Base-by-base conservation (phyloP, 2,113 vertebrate genomes). In the Thunnus thynnus region DNA sequence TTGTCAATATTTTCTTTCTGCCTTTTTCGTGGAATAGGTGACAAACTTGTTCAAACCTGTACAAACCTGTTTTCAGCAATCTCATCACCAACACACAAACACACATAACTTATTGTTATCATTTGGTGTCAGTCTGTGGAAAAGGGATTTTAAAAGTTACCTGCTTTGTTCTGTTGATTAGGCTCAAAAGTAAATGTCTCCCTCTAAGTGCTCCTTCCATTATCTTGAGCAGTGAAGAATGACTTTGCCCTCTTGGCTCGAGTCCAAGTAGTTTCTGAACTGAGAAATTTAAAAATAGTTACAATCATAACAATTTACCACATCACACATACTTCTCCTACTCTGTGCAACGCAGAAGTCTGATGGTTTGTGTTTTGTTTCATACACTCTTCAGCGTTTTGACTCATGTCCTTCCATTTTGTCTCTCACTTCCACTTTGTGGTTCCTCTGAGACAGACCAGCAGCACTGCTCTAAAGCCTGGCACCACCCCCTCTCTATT, bases 391-490 rank as follows among this genome's bases (percentile, higher is more conserved):
- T 72, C 1, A 47, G 30, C 8, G 54, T 76, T 71, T 41, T 41
- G 22, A 46, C 65, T 5, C 2, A 30, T 32, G 57, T 63, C 48
- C 63, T 67, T 66, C 65, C 50, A 73, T 86, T 87, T 74, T 76
- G 70, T 85, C 20, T 67, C 66, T 88, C 60, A 86, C 83, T 92
- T 91, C 82, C 71, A 60, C 83, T 75, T 84, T 86, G 46, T 83
- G 67, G 60, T 88, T 90, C 77, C 74, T 77, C 81, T 72, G 27
- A 82, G 60, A 80, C 61, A 18, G n/a, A 67, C 36, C 10, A 44
- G 66, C 66, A 72, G 80, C 47, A 14, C 47, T 12, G 25, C 55
- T 57, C 22, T 78, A 6, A 63, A 41, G 63, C 68, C 57, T 67
- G 65, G 62, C 77, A 62, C 64, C 36, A 7, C 36, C 71, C 74